These are phyloP conservation scores for Agapostemon virescens DNA, from an alignment of 2,888 invertebrate species.

Conservation along the genomic window DNA sequence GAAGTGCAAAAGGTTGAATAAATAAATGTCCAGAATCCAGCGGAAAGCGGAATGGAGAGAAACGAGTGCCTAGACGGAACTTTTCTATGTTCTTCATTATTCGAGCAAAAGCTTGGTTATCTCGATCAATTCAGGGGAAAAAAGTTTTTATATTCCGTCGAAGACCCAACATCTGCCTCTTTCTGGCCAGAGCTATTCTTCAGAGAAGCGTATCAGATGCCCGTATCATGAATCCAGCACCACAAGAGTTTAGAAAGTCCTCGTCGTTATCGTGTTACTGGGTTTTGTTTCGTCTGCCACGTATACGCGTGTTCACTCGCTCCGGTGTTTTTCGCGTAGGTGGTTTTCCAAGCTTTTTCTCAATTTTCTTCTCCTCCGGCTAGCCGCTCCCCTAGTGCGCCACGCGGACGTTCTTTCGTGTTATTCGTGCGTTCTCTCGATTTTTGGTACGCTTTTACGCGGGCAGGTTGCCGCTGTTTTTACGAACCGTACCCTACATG, in stretches of 20 bases:
- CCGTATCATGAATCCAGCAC: background rate
- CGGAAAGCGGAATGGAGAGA: background rate
- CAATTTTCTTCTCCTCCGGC: background rate
- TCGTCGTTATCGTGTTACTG: background rate
- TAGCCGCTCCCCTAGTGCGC: background rate
- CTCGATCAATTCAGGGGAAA: background rate
- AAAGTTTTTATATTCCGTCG: background rate
- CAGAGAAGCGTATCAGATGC: background rate
- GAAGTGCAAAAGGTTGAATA: too few relatives aligned
- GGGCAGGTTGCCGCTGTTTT: slow-evolving; percentile 7
- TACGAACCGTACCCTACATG: background rate
- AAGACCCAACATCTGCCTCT: background rate
- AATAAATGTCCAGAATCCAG: background rate
- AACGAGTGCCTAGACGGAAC: background rate
- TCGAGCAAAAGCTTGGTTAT: background rate
- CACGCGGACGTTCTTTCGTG: slow-evolving; percentile 10
- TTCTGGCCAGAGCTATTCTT: background rate
- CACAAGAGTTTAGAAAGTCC: background rate
- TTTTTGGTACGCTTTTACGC: slow-evolving; percentile 38
- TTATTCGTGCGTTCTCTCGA: slow-evolving; percentile 14
- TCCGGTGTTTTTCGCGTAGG: background rate
- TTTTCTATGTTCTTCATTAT: background rate
- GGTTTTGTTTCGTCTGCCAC: slow-evolving; percentile 6
- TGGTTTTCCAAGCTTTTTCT: slow-evolving; percentile 16
- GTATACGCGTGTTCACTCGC: background rate